These are phyloP conservation scores for Pithys albifrons DNA, from an alignment of 2,113 vertebrate species.

Conservation along the genomic window DNA sequence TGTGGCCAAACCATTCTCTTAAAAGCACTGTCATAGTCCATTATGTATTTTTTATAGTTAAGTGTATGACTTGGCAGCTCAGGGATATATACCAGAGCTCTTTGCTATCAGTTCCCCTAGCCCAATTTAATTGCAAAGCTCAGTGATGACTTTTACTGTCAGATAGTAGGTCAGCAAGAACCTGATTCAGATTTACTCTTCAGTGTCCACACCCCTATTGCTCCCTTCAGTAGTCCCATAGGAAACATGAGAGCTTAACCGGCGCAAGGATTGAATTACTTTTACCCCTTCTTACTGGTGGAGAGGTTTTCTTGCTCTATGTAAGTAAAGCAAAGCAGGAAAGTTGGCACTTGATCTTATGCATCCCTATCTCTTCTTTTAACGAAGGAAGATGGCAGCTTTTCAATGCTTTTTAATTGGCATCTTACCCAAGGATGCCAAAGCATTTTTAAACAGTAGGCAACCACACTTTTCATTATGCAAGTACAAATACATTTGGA, in stretches of 20 bases:
- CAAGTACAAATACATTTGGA: neutral
- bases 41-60: neutral
- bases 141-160: neutral
- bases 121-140: neutral
- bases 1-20: slow-evolving; percentile 17
- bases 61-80: neutral
- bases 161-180: neutral
- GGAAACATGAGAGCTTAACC: neutral
- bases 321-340: neutral
- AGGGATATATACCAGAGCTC: neutral
- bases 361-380: neutral
- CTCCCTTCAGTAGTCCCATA: neutral
- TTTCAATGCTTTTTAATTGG: neutral
- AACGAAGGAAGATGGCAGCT: neutral
- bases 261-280: neutral
- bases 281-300: neutral
- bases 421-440: neutral
- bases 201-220: neutral
- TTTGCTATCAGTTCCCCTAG: neutral
- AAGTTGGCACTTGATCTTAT: neutral
- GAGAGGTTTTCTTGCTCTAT: neutral
- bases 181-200: neutral
- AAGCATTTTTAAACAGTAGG: neutral
- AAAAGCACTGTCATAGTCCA: slow-evolving; percentile 7
- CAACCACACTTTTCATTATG: neutral